Conservation (phyloP, 2,797 vertebrate genomes). For the Sebastes kiyomatsui region DNA sequence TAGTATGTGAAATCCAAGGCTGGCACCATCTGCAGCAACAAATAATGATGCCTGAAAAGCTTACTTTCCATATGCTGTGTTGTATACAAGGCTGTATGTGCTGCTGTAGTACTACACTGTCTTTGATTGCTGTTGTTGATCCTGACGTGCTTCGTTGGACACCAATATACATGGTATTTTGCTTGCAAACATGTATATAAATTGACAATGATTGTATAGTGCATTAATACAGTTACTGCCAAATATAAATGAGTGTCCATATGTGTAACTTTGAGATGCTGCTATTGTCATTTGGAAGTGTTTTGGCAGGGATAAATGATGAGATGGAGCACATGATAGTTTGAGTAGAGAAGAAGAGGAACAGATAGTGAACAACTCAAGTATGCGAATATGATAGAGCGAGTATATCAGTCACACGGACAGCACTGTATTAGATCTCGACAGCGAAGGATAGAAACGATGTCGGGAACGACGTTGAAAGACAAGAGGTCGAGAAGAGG, state of each 20-base stretch:
- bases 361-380: not conserved
- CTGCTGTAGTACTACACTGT: not conserved
- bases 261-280: not conserved
- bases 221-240: not conserved
- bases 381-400: not conserved
- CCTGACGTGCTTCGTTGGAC: not conserved
- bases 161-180: not conserved
- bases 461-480: not conserved
- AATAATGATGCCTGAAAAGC: slow-evolving; percentile 25
- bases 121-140: not conserved
- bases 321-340: not conserved
- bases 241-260: not conserved
- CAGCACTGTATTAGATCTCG: slow-evolving; percentile 11
- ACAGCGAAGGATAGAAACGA: not conserved
- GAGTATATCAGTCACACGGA: slow-evolving; percentile 10
- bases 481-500: slow-evolving; percentile 15
- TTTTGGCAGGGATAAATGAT: not conserved
- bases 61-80: slow-evolving; percentile 27
- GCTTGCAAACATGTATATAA: not conserved
- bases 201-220: not conserved
- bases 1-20: not conserved
- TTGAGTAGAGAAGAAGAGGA: not conserved
- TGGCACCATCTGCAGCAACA: slow-evolving; percentile 19
- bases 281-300: not conserved
- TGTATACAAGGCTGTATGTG: not conserved